Evolutionary conservation across 2,888 invertebrate species (phyloP).

Genomic region (Antheraea assamensis): DNA sequence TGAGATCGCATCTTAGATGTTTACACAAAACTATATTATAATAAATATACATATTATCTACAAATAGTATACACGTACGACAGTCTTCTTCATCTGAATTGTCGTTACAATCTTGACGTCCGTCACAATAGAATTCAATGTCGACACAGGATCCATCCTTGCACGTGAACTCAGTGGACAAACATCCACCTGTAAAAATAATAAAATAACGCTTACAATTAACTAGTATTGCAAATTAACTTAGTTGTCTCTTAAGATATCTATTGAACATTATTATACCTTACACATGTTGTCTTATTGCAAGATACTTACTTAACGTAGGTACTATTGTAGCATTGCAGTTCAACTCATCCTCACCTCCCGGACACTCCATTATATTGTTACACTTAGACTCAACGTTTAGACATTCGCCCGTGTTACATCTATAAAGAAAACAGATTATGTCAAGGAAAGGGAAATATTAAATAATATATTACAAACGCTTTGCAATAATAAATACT

Average conservation of each 20-base stretch:
- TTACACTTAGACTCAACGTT: conserved; percentile 78
- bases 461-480: not conserved
- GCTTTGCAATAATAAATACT: conserved; percentile 18
- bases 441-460: conserved; percentile 16
- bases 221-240: not conserved
- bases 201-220: not conserved
- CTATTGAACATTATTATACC: not conserved
- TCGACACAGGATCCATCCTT: conserved; percentile 83
- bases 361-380: conserved; percentile 79
- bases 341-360: conserved; percentile 80
- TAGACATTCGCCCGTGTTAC: conserved; percentile 76
- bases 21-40: not conserved
- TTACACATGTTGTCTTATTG: not conserved
- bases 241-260: not conserved
- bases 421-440: conserved; percentile 56
- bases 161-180: conserved; percentile 52
- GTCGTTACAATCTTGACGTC: conserved; percentile 81
- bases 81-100: conserved; percentile 84
- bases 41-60: not conserved
- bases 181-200: conserved; percentile 47
- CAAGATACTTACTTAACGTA: conserved; percentile 41
- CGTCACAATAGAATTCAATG: conserved; percentile 84
- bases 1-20: not conserved
- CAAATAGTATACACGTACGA: conserved; percentile 57
- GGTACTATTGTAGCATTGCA: conserved; percentile 70